Evolutionary conservation across 2,888 invertebrate genomes (phyloP), one percentile per base, ranked within the genome.

Genomic region (Octodonta nipae): DNA sequence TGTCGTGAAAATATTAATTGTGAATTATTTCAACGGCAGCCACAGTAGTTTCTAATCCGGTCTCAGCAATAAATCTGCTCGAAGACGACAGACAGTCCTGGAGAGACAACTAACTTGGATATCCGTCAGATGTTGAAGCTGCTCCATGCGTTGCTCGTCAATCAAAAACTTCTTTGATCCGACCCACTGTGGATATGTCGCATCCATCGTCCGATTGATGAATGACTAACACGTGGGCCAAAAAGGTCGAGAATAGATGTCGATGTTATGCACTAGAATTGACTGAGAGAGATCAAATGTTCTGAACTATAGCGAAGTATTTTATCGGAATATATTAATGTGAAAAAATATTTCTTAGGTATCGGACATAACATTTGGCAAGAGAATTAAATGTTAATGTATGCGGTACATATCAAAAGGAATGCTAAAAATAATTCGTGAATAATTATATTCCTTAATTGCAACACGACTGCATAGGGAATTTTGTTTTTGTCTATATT

Each of bases 211-310:
- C 49, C 55, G 55, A 60, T 58, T 60, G 60, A 60, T 60, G 58
- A 57, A 60, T 60, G 46, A 52, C 52, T 41, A 51, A 55, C 60
- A 60, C 56, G 55, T 60, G 60, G 55, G 51, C 45, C 41, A 33
- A 42, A 20, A 28, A 26, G 32, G 32, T 10, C 13, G 3, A 28
- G 28, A 28, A 28, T 45, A 47, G 37, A 22, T n/a, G n/a, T n/a
- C n/a, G n/a, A n/a, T n/a, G n/a, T n/a, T n/a, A n/a, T n/a, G n/a
- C n/a, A n/a, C n/a, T n/a, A n/a, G n/a, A n/a, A n/a, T n/a, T n/a
- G n/a, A n/a, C n/a, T n/a, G n/a, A n/a, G n/a, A n/a, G n/a, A n/a
- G n/a, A n/a, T n/a, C n/a, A n/a, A n/a, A n/a, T n/a, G n/a, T n/a
- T n/a, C n/a, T n/a, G n/a, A n/a, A n/a, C n/a, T n/a, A n/a, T n/a